A percentile compares a stretch with the other conserved stretches of the same genome.
Conservation (phyloP, 2,888 invertebrate species). For the Machimus rusticus region DNA sequence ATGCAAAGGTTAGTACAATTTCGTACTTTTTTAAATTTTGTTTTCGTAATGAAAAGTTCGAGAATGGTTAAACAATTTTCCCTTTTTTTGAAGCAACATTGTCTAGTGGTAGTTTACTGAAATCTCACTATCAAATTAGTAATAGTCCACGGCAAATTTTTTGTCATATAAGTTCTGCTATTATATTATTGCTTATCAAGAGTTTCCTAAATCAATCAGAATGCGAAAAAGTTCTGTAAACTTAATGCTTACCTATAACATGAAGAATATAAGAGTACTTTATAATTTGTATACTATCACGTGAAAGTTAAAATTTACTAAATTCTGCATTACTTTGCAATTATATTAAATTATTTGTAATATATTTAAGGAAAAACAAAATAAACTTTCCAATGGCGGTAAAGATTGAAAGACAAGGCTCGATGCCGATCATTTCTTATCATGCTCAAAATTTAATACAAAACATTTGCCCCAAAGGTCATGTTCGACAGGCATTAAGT, state of each 20-base stretch:
- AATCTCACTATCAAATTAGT: background rate
- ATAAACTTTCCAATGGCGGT: background rate
- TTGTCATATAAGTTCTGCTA: background rate
- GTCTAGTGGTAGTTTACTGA: too few relatives aligned
- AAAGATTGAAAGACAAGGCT: background rate
- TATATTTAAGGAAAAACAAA: background rate
- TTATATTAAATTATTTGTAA: too few relatives aligned
- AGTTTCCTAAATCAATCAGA: too few relatives aligned
- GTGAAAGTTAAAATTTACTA: too few relatives aligned
- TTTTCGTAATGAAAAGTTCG: background rate
- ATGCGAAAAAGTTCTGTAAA: too few relatives aligned
- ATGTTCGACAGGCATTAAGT: background rate
- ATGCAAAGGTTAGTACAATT: constrained; percentile 85
- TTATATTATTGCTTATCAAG: too few relatives aligned
- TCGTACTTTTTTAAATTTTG: background rate
- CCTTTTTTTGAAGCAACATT: too few relatives aligned
- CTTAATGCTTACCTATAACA: too few relatives aligned
- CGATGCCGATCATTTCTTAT: background rate
- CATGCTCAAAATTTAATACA: background rate
- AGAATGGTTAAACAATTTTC: background rate
- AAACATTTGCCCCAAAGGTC: background rate
- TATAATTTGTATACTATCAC: too few relatives aligned
- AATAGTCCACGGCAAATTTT: too few relatives aligned
- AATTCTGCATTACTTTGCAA: too few relatives aligned
- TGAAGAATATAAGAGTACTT: too few relatives aligned